Base-by-base conservation (phyloP, 2,888 invertebrate species). In the Thymelicus lineola region DNA sequence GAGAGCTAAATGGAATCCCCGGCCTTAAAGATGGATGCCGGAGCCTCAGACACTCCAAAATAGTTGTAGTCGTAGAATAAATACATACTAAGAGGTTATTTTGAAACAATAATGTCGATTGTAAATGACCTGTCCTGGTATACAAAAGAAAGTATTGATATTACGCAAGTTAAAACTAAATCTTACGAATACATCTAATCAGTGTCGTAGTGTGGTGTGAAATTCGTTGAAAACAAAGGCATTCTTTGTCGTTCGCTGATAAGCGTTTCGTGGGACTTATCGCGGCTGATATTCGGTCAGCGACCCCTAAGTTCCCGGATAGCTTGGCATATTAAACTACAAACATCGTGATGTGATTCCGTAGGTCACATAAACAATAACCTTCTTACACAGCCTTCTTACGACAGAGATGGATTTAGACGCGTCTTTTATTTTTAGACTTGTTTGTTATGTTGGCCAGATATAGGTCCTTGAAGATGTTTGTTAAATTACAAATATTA, bases 141-240 rank as follows among this genome's bases (percentile, higher is more conserved):
- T 28, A 28, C 28, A 28, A 17, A 35, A 46, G 28, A 62, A 50
- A 53, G 38, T 53, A 9, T 53, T 12, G 12, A 20, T 46, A 55
- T 61, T 61, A 61, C 53, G 45, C 36, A 61, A 67, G 60, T 20
- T 42, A 38, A 61, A 45, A 66, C 63, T 57, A 67, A 70, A 72
- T 62, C 57, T 68, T 50, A 28, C 20, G 35, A 10, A 57, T 57
- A 53, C 53, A 88, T 86, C 81, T 88, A 91, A 91, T 91, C 91
- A 86, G 77, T 84, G 77, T 77, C 71, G 73, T 74, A 76, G 81
- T 81, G 80, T 77, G 79, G 82, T 81, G 85, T 86, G 83, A 79
- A 88, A 88, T 86, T 84, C 79, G 86, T 86, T 79, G 85, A 90
- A 90, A 92, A 92, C 91, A 91, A 90, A 88, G 85, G 86, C 85